Conservation (phyloP, 1,140 invertebrate genomes). For the Episyrphus balteatus region DNA sequence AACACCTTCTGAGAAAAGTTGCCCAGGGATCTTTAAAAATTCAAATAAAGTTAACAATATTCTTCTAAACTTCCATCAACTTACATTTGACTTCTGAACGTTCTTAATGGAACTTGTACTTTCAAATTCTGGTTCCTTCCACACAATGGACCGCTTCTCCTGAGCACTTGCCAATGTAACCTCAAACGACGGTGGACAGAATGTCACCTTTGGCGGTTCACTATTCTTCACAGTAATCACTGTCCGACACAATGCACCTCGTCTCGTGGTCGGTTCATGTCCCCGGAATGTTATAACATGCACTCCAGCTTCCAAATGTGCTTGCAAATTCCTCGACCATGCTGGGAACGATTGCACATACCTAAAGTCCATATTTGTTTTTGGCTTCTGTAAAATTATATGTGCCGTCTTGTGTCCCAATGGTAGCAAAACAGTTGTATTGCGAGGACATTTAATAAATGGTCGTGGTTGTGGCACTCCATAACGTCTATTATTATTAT, state of each 20-base stretch:
- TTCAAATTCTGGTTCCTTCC: slow-evolving; percentile 55
- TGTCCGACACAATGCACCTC: slow-evolving; percentile 47
- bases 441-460: slow-evolving; percentile 53
- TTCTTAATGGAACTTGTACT: slow-evolving; percentile 49
- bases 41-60: slow-evolving; percentile 1
- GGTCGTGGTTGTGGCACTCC: slow-evolving; percentile 26
- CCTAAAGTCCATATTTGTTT: slow-evolving; percentile 56
- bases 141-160: slow-evolving; percentile 44
- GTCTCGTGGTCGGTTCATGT: slow-evolving; percentile 43
- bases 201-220: slow-evolving; percentile 10
- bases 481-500: too few relatives aligned
- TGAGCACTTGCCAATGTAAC: slow-evolving; percentile 45
- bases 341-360: slow-evolving; percentile 48
- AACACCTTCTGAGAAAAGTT: slow-evolving; percentile 44
- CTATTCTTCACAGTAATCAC: slow-evolving; percentile 49
- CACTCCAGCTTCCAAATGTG: slow-evolving; percentile 45
- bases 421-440: slow-evolving; percentile 46
- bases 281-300: slow-evolving; percentile 51
- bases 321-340: slow-evolving; percentile 54
- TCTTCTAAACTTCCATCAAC: slow-evolving; percentile 8
- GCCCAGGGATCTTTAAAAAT: slow-evolving; percentile 44
- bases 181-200: slow-evolving; percentile 53
- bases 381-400: slow-evolving; percentile 50
- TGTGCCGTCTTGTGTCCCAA: slow-evolving; percentile 40
- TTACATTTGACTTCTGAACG: slow-evolving; percentile 52